Evolutionary conservation across 2,113 vertebrate genomes (phyloP).

Genomic region (Rhegmatorhina hoffmannsi): DNA sequence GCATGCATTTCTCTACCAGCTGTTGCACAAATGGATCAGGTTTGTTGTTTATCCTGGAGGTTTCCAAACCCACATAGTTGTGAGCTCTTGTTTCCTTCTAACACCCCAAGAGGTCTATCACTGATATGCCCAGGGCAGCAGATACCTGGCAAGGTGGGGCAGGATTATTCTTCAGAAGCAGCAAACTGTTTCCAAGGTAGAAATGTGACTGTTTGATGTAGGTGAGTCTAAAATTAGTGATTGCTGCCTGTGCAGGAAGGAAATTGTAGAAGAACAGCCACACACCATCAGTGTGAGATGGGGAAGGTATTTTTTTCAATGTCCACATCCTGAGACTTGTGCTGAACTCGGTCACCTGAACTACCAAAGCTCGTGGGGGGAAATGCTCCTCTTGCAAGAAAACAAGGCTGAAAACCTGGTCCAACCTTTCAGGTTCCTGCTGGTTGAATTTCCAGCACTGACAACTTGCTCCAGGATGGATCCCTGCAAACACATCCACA

Average conservation of each 20-base stretch:
- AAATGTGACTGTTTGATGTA: neutral
- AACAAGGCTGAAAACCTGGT: too few relatives aligned
- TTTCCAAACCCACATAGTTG: fast-evolving
- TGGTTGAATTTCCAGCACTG: neutral
- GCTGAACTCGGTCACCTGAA: neutral
- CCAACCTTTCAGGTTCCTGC: neutral
- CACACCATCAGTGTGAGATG: neutral
- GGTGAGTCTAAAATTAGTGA: conserved; percentile 38
- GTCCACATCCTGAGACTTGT: conserved; percentile 9
- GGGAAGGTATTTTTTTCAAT: neutral
- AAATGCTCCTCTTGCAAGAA: fast-evolving
- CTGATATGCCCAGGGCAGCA: fast-evolving
- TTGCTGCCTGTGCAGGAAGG: conserved; percentile 71
- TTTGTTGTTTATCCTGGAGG: fast-evolving
- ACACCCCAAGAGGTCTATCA: fast-evolving
- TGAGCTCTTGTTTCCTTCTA: fast-evolving
- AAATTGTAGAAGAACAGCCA: conserved; percentile 41
- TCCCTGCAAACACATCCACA: fast-evolving
- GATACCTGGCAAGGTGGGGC: neutral
- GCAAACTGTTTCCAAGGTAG: neutral
- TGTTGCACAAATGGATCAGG: fast-evolving
- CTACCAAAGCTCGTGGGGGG: fast-evolving
- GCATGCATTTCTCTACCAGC: fast-evolving
- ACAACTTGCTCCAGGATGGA: neutral
- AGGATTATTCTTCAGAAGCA: neutral